Conservation (phyloP, 2,113 vertebrate genomes). For the Alaudala cheleensis region DNA sequence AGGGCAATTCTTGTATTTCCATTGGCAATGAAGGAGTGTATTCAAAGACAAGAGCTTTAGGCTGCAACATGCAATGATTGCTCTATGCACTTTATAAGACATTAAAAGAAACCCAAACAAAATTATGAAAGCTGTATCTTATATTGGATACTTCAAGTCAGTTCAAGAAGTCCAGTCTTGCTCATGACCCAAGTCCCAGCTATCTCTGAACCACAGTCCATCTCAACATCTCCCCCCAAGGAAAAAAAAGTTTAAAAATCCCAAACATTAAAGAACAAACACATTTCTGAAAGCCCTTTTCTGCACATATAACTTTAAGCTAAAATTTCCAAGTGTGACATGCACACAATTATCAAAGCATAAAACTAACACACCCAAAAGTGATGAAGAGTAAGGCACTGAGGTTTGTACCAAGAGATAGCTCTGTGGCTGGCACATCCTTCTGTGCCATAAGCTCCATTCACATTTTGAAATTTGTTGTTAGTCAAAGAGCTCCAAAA, state of each 20-base stretch:
- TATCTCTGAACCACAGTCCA: background rate
- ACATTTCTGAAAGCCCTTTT: background rate
- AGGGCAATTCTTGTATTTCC: background rate
- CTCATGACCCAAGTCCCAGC: background rate
- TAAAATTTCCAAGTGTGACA: background rate
- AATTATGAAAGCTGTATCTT: background rate
- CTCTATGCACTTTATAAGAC: background rate
- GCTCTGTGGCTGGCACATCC: background rate
- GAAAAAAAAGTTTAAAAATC: background rate
- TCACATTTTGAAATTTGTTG: constrained; percentile 34
- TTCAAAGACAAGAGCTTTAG: background rate
- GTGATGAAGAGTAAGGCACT: background rate
- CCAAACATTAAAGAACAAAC: background rate
- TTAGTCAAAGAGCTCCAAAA: background rate
- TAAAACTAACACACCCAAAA: background rate
- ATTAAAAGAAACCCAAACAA: background rate
- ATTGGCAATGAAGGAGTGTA: background rate
- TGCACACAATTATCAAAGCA: background rate
- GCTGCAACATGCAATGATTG: background rate
- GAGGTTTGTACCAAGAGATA: rapidly evolving
- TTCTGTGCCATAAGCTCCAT: constrained; percentile 21
- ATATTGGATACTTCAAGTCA: background rate
- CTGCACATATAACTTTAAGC: background rate
- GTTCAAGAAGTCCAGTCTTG: background rate
- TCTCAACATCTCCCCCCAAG: background rate